Conservation (phyloP, 2,797 vertebrate species). For the Rostrhamus sociabilis region DNA sequence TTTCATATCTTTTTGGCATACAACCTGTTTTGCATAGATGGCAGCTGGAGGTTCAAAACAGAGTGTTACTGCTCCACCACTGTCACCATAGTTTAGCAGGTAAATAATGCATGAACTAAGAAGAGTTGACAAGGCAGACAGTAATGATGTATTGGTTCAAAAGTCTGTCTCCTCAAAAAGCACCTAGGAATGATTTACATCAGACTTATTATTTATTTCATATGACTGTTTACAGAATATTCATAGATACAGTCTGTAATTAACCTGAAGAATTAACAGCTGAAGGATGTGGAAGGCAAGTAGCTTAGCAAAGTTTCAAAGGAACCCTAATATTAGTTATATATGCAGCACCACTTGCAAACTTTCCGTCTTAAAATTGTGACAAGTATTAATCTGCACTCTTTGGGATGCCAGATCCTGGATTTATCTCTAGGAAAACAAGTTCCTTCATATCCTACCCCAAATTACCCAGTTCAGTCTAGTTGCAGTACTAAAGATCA, state of each 20-base stretch:
- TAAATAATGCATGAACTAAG: conserved; percentile 61
- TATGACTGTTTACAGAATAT: not conserved
- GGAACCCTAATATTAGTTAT: not conserved
- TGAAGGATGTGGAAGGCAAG: not conserved
- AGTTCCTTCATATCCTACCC: not conserved
- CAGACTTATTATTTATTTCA: not conserved
- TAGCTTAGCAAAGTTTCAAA: not conserved
- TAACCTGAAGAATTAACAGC: not conserved
- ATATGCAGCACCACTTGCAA: not conserved
- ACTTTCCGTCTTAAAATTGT: not conserved
- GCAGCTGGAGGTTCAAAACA: conserved; percentile 53
- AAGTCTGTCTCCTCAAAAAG: conserved; percentile 6
- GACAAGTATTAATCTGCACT: not conserved
- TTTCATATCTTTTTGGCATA: conserved; percentile 53
- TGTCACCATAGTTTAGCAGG: conserved; percentile 35
- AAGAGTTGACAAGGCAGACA: conserved; percentile 20
- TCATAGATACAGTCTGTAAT: not conserved
- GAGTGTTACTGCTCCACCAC: not conserved
- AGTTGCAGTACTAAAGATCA: not conserved
- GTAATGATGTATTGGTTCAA: conserved; percentile 39
- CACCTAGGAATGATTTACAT: not conserved
- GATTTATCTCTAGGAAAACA: not conserved
- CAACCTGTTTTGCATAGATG: conserved; percentile 51
- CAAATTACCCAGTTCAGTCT: not conserved
- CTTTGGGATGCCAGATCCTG: not conserved